phyloP scores from a whole-genome alignment of 2,113 vertebrate species.

The Benitochromis conjunctus region DNA sequence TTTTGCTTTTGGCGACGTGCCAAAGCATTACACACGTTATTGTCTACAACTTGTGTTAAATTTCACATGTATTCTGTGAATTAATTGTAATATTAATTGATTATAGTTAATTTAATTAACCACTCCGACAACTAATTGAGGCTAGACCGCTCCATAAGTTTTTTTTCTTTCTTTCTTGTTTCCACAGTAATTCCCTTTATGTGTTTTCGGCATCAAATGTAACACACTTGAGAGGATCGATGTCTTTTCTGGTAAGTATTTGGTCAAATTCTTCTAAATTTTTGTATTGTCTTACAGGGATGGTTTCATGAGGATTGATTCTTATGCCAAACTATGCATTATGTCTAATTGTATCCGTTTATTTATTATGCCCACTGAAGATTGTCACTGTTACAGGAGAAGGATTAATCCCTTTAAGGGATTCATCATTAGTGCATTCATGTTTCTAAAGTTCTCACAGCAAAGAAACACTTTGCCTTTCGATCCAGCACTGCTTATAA shows the following conservation, averaged over 20 bases:
- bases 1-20: background rate
- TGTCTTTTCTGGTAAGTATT: conserved; percentile 80
- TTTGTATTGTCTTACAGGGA: background rate
- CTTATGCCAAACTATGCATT: background rate
- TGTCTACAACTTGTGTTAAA: background rate
- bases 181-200: conserved; percentile 37
- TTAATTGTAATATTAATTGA: fast-evolving
- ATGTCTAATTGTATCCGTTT: background rate
- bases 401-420: background rate
- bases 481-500: fast-evolving
- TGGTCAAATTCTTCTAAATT: background rate
- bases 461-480: background rate
- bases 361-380: background rate
- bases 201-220: conserved; percentile 43
- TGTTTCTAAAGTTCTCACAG: fast-evolving
- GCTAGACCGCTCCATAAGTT: background rate
- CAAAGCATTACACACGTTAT: background rate
- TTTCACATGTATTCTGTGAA: background rate
- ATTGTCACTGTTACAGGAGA: background rate
- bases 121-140: background rate
- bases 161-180: background rate
- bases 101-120: background rate
- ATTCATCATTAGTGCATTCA: background rate
- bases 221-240: conserved; percentile 64
- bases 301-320: background rate